Base-by-base conservation (phyloP, 37 sponge, comb jelly and placozoan genomes). In the Tethya wilhelma region DNA sequence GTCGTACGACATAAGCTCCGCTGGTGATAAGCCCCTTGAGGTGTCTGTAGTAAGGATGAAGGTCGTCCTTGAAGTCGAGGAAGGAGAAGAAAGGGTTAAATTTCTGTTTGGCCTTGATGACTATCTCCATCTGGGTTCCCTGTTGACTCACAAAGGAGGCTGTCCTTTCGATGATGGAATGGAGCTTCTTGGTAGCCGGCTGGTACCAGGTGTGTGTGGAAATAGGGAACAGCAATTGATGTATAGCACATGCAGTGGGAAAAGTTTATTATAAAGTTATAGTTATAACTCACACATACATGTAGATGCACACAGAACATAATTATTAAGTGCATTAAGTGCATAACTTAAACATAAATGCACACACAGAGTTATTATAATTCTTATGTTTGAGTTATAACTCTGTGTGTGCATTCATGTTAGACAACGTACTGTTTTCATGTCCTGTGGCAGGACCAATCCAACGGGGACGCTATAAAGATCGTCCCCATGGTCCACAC, bases 111-210 rank as follows among this genome's bases (percentile, higher is more conserved):
- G 89, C 67, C 65, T 94, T 97, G 39, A 97, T 90, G 38, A 94
- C 87, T 26, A 97, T 97, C 79, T 97, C 97, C 93, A 97, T 86
- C 84, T 97, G 97, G 22, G 83, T 77, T 19, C 97, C 97, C 56
- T 92, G 91, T 26, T 74, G 64, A 67, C 66, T 57, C 4, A 97
- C 74, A 64, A 95, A 95, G 71, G 26, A 7, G 26, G 97, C 95
- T 37, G 97, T 97, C 77, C 57, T 89, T 74, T 91, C 93, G 34
- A 97, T 95, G 69, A 97, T 97, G 37, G 73, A 69, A 59, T 97
- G 97, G 2, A 97, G 80, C 73, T 91, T 94, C 37, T 84, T 80
- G 0, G 96, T 86, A 0, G 67, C 56, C 30, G 97, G 97, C 97
- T 95, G 80, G 2, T 84, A 17, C 26, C 31, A 64, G 26, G 38